phyloP scores from a whole-genome alignment of 2,797 vertebrate species.

The Apogon hyalosoma region DNA sequence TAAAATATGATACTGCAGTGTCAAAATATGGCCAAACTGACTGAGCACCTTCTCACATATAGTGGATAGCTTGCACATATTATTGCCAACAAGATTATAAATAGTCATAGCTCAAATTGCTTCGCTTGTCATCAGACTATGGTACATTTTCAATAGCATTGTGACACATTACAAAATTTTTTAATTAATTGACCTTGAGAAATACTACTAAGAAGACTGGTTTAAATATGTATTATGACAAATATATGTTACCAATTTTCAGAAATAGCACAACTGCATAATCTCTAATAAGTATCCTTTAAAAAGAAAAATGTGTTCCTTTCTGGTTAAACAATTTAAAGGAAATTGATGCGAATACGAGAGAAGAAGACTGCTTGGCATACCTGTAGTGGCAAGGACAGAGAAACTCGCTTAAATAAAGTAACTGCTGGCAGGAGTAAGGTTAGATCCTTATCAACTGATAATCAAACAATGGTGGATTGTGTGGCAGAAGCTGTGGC shows the following conservation, averaged over 20 bases:
- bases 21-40: slow-evolving; percentile 3
- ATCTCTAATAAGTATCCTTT: slow-evolving; percentile 3
- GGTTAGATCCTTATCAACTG: slow-evolving; percentile 49
- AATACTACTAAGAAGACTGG: neutral
- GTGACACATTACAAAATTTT: neutral
- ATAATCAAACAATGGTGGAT: slow-evolving; percentile 51
- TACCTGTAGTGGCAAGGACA: slow-evolving; percentile 21
- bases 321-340: slow-evolving; percentile 11
- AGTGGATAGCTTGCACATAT: neutral
- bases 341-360: neutral
- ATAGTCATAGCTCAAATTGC: neutral
- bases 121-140: neutral
- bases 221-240: neutral
- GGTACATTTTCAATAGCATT: neutral
- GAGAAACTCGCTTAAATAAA: slow-evolving; percentile 35
- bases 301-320: neutral
- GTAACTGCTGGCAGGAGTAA: slow-evolving; percentile 39
- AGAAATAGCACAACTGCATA: slow-evolving; percentile 1
- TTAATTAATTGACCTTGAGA: neutral
- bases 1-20: slow-evolving; percentile 42
- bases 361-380: slow-evolving; percentile 20
- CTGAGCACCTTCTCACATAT: neutral
- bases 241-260: neutral
- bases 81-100: neutral
- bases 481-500: slow-evolving; percentile 42